These are phyloP conservation scores for Actinopyga echinites DNA, from an alignment of 53 echinoderm and acorn worm species.

Conservation along the genomic window DNA sequence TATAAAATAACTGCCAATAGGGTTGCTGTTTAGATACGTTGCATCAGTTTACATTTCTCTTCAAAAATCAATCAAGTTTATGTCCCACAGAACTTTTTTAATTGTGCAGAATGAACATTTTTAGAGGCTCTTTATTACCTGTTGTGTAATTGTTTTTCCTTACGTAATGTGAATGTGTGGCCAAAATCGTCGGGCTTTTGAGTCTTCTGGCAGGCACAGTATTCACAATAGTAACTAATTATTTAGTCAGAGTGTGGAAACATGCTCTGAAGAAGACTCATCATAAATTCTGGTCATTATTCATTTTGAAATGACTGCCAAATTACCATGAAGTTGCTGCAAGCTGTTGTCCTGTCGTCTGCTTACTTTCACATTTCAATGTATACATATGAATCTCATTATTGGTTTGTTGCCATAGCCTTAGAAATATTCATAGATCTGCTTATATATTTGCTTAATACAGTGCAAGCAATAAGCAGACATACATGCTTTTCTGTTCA, in stretches of 20 bases:
- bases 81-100: not conserved
- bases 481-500: not conserved
- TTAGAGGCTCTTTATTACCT: not conserved
- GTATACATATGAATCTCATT: not conserved
- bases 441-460: not conserved
- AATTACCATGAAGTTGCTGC: not conserved
- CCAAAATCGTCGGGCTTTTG: not conserved
- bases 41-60: not conserved
- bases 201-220: not conserved
- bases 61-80: not conserved
- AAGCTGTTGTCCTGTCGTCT: not conserved
- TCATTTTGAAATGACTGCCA: not conserved
- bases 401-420: not conserved
- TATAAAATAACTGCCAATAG: not conserved
- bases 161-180: not conserved
- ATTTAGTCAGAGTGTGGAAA: not conserved
- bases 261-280: constrained; percentile 1
- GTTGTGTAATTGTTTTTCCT: not conserved
- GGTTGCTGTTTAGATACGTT: not conserved
- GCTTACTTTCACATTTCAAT: not conserved
- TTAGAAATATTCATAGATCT: not conserved
- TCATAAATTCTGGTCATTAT: not conserved
- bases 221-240: not conserved
- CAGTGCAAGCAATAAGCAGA: not conserved
- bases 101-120: not conserved